Base-by-base conservation (phyloP, 2,113 vertebrate species). In the Antennarius striatus region DNA sequence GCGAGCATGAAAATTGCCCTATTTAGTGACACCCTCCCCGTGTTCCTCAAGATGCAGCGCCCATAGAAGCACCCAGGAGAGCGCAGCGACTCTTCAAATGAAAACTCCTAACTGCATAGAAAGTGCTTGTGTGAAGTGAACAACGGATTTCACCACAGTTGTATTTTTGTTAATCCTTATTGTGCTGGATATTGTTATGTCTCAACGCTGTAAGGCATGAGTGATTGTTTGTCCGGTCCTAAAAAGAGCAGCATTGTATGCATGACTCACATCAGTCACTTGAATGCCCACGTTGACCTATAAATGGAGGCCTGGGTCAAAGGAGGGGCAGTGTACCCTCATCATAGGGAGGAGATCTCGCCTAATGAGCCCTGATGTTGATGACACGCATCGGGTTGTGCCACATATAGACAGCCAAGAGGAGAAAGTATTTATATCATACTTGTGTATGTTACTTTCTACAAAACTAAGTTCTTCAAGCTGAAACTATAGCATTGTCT, bases 1-100 rank as follows among this genome's bases (percentile, higher is more conserved):
- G 75, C 32, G 14, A 76, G 85, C 87, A 88, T 91, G 84, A 91
- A 91, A 77, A 88, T 87, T 80, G 90, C 48, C 82, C 91, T 75
- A 89, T 88, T 88, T 91, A 89, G 71, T 51, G 69, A 66, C 14
- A 22, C 49, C 70, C 66, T 77, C 10, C 47, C 69, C 54, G 28
- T 69, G 63, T 30, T 54, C 40, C 11, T 79, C 54, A 72, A 82
- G 77, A 87, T 56, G 73, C 72, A 63, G 29, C 0, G 63, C 63
- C 16, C 66, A 66, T 54, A 36, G 40, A 46, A 68, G 56, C 36
- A 43, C 54, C 16, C 36, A 67, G 56, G 49, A 53, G 43, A 59
- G 39, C 67, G 36, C 39, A 28, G 7, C 74, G 71, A 83, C 65
- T 73, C 68, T 69, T 64, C 49, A 36, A 70, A 10, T 54, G 7